Percentiles rank a stretch among this genome's conserved stretches.
Conservation (phyloP, 2,797 vertebrate genomes). For the Pseudomugil gertrudae region DNA sequence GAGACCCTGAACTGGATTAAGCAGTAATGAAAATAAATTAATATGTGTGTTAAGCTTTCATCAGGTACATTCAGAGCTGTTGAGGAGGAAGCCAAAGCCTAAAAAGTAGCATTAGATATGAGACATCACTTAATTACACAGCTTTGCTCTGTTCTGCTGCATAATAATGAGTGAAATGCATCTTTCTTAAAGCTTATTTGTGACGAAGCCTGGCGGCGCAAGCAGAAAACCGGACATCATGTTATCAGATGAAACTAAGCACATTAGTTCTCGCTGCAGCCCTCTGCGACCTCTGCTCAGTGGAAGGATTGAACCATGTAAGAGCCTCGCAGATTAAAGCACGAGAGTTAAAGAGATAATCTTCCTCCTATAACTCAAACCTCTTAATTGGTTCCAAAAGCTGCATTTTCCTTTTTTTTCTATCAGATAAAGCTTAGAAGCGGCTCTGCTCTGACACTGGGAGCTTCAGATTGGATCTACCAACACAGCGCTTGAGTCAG, state of each 20-base stretch:
- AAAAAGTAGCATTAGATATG: conserved; percentile 32
- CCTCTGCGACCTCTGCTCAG: conserved; percentile 40
- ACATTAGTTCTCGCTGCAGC: conserved; percentile 41
- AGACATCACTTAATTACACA: conserved; percentile 10
- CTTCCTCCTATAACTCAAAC: conserved; percentile 36
- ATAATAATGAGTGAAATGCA: conserved; percentile 19
- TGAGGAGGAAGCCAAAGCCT: conserved; percentile 22
- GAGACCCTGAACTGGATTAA: too few relatives aligned
- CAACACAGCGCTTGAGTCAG: background rate
- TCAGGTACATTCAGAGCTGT: conserved; percentile 28
- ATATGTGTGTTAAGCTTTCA: conserved; percentile 6
- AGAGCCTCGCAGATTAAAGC: conserved; percentile 44
- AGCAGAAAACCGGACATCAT: conserved; percentile 8
- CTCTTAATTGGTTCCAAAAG: conserved; percentile 51
- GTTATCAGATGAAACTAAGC: conserved; percentile 51
- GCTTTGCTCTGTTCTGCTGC: conserved; percentile 34
- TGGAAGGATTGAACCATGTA: conserved; percentile 41
- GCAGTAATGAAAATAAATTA: too few relatives aligned
- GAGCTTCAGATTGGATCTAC: conserved; percentile 15
- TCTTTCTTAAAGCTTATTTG: conserved; percentile 40
- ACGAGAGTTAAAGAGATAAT: conserved; percentile 47
- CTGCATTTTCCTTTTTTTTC: conserved; percentile 1
- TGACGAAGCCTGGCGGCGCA: conserved; percentile 10
- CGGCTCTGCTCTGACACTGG: background rate
- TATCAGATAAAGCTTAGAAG: conserved; percentile 31